A percentile compares a stretch with the other conserved stretches of the same genome.
Conservation (phyloP, 2,888 invertebrate species). For the Drosophila mimetica region DNA sequence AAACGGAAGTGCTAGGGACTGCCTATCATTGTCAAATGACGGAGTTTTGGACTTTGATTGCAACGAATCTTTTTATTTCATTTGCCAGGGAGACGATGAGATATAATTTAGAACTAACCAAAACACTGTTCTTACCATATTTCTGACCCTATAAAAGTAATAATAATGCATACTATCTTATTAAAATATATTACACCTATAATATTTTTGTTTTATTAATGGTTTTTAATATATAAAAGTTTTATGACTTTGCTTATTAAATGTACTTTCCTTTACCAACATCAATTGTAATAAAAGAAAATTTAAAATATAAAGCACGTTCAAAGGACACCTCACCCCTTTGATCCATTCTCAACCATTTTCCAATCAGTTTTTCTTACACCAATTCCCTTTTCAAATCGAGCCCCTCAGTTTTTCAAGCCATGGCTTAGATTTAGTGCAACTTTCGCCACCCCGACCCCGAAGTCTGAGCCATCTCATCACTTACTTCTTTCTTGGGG, state of each 20-base stretch:
- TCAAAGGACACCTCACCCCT: conserved; percentile 13
- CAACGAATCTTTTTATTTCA: neutral
- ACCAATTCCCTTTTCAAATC: conserved; percentile 9
- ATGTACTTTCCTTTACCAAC: too few relatives aligned
- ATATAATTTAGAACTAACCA: neutral
- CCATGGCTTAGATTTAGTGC: conserved; percentile 25
- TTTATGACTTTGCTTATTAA: too few relatives aligned
- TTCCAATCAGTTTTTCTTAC: conserved; percentile 29
- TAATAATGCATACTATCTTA: too few relatives aligned
- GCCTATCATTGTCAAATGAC: neutral
- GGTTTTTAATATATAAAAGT: too few relatives aligned
- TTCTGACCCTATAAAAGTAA: too few relatives aligned
- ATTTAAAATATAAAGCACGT: neutral
- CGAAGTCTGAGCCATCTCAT: conserved; percentile 22
- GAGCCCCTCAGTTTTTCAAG: conserved; percentile 8
- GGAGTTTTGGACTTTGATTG: neutral
- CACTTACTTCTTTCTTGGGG: conserved; percentile 33
- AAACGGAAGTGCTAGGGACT: neutral
- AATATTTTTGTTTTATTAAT: too few relatives aligned
- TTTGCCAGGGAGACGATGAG: neutral
- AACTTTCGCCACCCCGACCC: conserved; percentile 17
- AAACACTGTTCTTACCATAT: too few relatives aligned
- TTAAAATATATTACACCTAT: too few relatives aligned
- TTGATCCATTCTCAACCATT: conserved; percentile 14
- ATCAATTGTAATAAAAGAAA: too few relatives aligned